These are phyloP conservation scores for Acronicta aceris DNA, from an alignment of 2,888 invertebrate genomes.

Conservation along the genomic window DNA sequence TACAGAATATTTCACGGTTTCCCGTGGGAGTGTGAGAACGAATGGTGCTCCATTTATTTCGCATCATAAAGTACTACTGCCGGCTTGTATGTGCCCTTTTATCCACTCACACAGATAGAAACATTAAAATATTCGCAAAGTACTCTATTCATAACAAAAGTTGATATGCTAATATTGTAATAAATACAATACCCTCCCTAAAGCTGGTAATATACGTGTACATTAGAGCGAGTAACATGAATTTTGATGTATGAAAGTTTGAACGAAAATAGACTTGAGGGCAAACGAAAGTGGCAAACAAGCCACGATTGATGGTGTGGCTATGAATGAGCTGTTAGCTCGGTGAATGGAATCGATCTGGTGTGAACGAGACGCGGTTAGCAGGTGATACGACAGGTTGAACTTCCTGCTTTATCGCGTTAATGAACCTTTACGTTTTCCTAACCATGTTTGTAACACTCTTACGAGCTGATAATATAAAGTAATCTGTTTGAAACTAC, in stretches of 20 bases:
- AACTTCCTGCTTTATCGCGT: slow-evolving; percentile 40
- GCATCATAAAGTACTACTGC: slow-evolving; percentile 32
- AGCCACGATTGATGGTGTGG: slow-evolving; percentile 50
- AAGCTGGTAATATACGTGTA: slow-evolving; percentile 9
- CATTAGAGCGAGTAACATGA: slow-evolving; percentile 17
- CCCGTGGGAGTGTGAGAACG: slow-evolving; percentile 25
- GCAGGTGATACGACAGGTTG: slow-evolving; percentile 35
- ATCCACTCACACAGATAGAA: slow-evolving; percentile 36
- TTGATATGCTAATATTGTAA: slow-evolving; percentile 46
- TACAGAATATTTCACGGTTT: slow-evolving; percentile 44
- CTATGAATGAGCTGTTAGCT: slow-evolving; percentile 52
- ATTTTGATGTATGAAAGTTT: slow-evolving; percentile 26
- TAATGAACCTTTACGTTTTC: slow-evolving; percentile 39
- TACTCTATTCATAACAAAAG: slow-evolving; percentile 39
- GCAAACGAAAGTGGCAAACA: slow-evolving; percentile 28
- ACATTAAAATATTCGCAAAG: slow-evolving; percentile 39
- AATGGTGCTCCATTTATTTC: slow-evolving; percentile 56
- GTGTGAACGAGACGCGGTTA: slow-evolving; percentile 30
- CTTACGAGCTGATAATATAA: slow-evolving; percentile 19
- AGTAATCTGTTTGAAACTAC: slow-evolving; percentile 35
- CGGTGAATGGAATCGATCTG: slow-evolving; percentile 48
- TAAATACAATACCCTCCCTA: slow-evolving; percentile 34
- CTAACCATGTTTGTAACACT: slow-evolving; percentile 35
- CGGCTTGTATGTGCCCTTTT: slow-evolving; percentile 34
- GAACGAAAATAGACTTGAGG: slow-evolving; percentile 36